Evolutionary conservation across 2,888 invertebrate genomes (phyloP).

Genomic region (Lottia gigantea): DNA sequence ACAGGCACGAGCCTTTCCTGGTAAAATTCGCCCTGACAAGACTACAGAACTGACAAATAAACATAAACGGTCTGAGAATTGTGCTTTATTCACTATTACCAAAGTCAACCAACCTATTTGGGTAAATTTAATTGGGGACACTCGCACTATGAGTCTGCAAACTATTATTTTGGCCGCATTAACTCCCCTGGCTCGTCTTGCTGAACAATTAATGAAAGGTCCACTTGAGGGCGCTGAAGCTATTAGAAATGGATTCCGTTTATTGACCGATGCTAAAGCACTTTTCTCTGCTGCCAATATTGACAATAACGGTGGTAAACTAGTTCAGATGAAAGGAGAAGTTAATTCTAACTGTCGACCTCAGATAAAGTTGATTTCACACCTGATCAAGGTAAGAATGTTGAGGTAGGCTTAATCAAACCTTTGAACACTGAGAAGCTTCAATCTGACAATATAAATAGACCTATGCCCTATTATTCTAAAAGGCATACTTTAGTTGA

Average conservation of each 20-base stretch:
- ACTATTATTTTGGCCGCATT: not conserved
- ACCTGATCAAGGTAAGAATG: not conserved
- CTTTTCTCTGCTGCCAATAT: not conserved
- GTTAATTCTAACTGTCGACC: not conserved
- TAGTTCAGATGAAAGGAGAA: not conserved
- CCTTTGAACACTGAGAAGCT: not conserved
- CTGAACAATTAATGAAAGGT: not conserved
- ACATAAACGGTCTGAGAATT: not conserved
- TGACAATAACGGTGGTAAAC: not conserved
- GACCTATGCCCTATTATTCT: not conserved
- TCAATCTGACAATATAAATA: not conserved
- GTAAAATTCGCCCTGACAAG: not conserved
- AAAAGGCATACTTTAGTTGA: not conserved
- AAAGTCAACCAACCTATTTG: not conserved
- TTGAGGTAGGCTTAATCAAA: not conserved
- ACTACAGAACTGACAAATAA: not conserved
- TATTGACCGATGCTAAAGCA: not conserved
- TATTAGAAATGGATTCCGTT: not conserved
- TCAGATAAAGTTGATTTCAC: not conserved
- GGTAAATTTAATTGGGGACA: not conserved
- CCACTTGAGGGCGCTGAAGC: not conserved
- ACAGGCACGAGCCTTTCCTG: not conserved
- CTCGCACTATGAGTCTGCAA: not conserved
- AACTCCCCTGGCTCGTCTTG: not conserved
- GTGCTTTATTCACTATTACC: not conserved